Conservation (phyloP, 2,797 vertebrate species). For the Silurus lanzhouensis region DNA sequence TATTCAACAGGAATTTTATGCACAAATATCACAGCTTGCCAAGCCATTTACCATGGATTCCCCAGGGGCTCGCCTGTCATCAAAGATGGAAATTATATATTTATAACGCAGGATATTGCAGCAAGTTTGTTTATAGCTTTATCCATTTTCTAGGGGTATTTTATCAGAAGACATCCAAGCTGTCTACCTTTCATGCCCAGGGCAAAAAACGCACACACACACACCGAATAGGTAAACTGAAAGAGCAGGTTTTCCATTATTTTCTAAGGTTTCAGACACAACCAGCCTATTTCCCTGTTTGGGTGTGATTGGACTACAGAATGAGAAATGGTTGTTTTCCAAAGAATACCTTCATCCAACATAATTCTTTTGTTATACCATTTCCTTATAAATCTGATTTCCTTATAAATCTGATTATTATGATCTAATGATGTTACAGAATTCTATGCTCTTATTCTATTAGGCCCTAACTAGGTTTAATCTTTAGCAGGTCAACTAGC, state of each 20-base stretch:
- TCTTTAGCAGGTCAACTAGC: slow-evolving; percentile 1
- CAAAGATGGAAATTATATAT: slow-evolving; percentile 93
- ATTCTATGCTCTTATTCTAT: not conserved
- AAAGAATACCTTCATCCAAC: slow-evolving; percentile 41
- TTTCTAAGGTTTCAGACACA: slow-evolving; percentile 74
- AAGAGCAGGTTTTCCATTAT: slow-evolving; percentile 79
- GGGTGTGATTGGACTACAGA: slow-evolving; percentile 64
- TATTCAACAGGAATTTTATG: slow-evolving; percentile 77
- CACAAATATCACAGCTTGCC: slow-evolving; percentile 81
- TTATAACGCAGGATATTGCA: slow-evolving; percentile 93
- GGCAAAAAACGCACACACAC: slow-evolving; percentile 65
- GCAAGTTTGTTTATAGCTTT: slow-evolving; percentile 93
- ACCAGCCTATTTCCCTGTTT: slow-evolving; percentile 71
- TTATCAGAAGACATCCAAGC: slow-evolving; percentile 86
- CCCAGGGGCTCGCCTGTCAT: slow-evolving; percentile 85
- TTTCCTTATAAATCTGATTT: not conserved
- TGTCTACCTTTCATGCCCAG: slow-evolving; percentile 80
- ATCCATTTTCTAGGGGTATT: slow-evolving; percentile 85
- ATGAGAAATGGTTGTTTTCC: slow-evolving; percentile 62
- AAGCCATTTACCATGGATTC: slow-evolving; percentile 81
- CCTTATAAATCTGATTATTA: too few relatives aligned
- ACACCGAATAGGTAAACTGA: slow-evolving; percentile 75
- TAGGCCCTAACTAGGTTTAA: not conserved
- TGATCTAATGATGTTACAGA: not conserved
- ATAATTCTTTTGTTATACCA: slow-evolving; percentile 18